Evolutionary conservation across 1,140 invertebrate genomes (phyloP).

Genomic region (Apis dorsata): DNA sequence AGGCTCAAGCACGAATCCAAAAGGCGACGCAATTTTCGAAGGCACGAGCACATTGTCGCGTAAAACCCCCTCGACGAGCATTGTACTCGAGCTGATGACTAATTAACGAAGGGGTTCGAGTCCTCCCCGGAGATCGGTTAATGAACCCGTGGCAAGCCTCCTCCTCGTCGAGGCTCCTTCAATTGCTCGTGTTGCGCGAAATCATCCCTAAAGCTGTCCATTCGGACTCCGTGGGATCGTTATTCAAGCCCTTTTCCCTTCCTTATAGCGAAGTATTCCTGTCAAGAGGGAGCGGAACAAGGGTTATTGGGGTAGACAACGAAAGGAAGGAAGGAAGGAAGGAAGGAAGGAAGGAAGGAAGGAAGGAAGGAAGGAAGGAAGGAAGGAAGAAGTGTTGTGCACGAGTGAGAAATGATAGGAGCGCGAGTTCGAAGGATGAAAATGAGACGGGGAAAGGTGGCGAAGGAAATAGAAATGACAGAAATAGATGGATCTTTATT

Average conservation of each 20-base stretch:
- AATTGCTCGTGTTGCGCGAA: slow-evolving; percentile 49
- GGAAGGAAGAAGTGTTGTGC: not conserved
- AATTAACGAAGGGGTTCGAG: slow-evolving; percentile 53
- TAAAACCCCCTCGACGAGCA: slow-evolving; percentile 23
- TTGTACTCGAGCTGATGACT: slow-evolving; percentile 48
- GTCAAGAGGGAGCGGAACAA: slow-evolving; percentile 16
- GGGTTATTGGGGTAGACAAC: slow-evolving; percentile 40
- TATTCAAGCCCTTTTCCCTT: slow-evolving; percentile 55
- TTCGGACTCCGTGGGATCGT: slow-evolving; percentile 51
- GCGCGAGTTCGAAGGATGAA: not conserved
- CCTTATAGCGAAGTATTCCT: slow-evolving; percentile 11
- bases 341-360: not conserved
- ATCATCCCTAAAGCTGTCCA: slow-evolving; percentile 55
- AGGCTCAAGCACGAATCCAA: not conserved
- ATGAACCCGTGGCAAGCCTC: slow-evolving; percentile 50
- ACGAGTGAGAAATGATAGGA: slow-evolving; percentile 27
- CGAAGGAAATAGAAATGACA: slow-evolving; percentile 35
- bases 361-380: not conserved
- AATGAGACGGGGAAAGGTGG: slow-evolving; percentile 44
- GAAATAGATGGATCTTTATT: slow-evolving; percentile 53
- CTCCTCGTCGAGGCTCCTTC: slow-evolving; percentile 37
- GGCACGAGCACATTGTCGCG: not conserved
- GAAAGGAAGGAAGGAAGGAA: not conserved
- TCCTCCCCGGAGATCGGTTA: slow-evolving; percentile 12
- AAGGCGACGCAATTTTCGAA: slow-evolving; percentile 15